Evolutionary conservation across 1,140 invertebrate species (phyloP).

Genomic region (Marisa cornuarietis): DNA sequence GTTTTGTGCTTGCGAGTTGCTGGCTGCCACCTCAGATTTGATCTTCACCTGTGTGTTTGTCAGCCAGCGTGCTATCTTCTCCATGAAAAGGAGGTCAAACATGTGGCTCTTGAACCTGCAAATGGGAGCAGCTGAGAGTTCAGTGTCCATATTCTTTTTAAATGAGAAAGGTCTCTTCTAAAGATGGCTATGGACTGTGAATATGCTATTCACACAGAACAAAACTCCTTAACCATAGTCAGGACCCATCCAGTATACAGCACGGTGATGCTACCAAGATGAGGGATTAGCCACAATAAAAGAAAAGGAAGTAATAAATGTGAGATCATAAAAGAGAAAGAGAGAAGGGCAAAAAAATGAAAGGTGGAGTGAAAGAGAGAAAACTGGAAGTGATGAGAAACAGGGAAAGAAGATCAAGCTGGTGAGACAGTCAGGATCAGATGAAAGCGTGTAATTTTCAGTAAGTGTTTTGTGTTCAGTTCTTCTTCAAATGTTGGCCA

Average conservation of each 20-base stretch:
- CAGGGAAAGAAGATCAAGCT: too few relatives aligned
- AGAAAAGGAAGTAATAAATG: not conserved
- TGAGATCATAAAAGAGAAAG: not conserved
- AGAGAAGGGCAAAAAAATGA: not conserved
- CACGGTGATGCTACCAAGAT: not conserved
- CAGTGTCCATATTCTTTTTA: too few relatives aligned
- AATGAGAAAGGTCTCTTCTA: not conserved
- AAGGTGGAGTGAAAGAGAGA: not conserved
- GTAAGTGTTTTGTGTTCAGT: too few relatives aligned
- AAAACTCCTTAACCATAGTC: too few relatives aligned
- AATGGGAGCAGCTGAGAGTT: not conserved
- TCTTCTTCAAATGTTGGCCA: too few relatives aligned
- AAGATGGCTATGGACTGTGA: too few relatives aligned
- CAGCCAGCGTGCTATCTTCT: slow-evolving; percentile 63
- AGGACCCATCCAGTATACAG: not conserved
- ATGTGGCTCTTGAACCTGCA: slow-evolving; percentile 65
- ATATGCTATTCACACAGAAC: too few relatives aligned
- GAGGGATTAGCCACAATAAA: not conserved
- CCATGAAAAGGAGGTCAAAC: slow-evolving; percentile 66
- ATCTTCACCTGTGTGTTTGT: slow-evolving; percentile 67
- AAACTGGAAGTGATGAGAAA: too few relatives aligned
- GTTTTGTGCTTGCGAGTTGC: slow-evolving; percentile 60
- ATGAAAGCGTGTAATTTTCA: too few relatives aligned
- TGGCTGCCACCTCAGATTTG: slow-evolving; percentile 63
- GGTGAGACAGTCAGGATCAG: too few relatives aligned